Evolutionary conservation across 2,797 vertebrate species (phyloP).

Genomic region (Cygnus olor): DNA sequence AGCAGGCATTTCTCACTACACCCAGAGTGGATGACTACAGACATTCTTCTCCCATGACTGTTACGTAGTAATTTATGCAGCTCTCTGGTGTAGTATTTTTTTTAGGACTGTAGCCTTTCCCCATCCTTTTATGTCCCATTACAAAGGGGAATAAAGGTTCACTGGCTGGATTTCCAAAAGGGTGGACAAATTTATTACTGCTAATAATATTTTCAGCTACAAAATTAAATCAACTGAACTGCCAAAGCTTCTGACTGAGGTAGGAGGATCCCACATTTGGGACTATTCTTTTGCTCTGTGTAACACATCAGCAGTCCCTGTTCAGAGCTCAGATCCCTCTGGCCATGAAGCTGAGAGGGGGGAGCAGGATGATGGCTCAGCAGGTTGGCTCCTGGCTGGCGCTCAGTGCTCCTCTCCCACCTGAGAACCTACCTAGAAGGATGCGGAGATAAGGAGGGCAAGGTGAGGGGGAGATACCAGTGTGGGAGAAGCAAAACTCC

Average conservation of each 20-base stretch:
- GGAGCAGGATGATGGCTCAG: neutral
- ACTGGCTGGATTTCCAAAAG: constrained; percentile 38
- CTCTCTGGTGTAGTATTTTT: neutral
- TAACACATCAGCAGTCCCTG: constrained; percentile 24
- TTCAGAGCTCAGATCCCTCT: neutral
- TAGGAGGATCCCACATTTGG: constrained; percentile 36
- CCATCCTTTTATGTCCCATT: neutral
- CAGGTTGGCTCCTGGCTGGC: neutral
- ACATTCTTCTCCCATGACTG: constrained; percentile 47
- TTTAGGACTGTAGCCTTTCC: neutral
- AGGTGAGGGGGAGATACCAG: neutral
- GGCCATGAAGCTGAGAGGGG: neutral
- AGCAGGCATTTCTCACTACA: neutral
- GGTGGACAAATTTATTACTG: neutral
- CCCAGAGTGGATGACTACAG: neutral
- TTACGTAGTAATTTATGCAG: neutral
- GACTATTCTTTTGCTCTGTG: constrained; percentile 36
- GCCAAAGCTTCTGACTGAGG: constrained; percentile 40
- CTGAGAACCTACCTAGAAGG: neutral
- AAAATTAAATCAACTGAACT: constrained; percentile 40
- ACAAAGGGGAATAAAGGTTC: constrained; percentile 34
- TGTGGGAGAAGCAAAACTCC: neutral
- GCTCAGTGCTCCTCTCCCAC: neutral
- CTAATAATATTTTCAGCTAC: constrained; percentile 66
- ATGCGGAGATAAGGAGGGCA: neutral